Evolutionary conservation across 2,888 invertebrate genomes (phyloP).

Genomic region (Anagyrus pseudococci): DNA sequence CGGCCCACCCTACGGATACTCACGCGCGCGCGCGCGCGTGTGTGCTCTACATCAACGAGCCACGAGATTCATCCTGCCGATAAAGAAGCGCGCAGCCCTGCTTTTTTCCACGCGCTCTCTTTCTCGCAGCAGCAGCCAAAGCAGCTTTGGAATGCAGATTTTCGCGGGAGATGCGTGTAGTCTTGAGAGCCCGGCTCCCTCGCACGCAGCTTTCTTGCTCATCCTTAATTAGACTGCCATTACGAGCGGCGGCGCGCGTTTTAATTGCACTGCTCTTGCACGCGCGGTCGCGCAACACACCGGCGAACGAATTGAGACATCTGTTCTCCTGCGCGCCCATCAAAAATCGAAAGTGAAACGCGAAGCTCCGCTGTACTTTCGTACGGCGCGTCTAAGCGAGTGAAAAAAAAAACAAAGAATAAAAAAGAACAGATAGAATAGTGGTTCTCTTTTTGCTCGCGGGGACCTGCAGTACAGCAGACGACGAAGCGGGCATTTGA

Average conservation of each 20-base stretch:
- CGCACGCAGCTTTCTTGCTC: too few relatives aligned
- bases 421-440: too few relatives aligned
- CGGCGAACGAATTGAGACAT: slow-evolving; percentile 30
- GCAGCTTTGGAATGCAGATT: neutral
- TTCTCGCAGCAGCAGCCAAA: too few relatives aligned
- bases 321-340: slow-evolving; percentile 22
- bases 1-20: too few relatives aligned
- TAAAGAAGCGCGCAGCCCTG: too few relatives aligned
- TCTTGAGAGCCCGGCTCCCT: too few relatives aligned
- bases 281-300: too few relatives aligned
- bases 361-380: neutral
- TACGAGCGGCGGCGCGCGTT: neutral
- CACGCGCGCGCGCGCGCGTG: too few relatives aligned
- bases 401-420: neutral
- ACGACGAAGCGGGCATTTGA: slow-evolving; percentile 21
- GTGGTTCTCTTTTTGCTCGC: slow-evolving; percentile 17
- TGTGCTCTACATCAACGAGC: too few relatives aligned
- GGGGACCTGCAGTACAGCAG: neutral
- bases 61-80: too few relatives aligned
- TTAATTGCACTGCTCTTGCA: slow-evolving; percentile 12
- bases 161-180: neutral
- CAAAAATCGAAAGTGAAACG: slow-evolving; percentile 11
- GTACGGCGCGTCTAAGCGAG: neutral
- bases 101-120: too few relatives aligned
- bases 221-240: slow-evolving; percentile 16